These are phyloP conservation scores for Achlya flavicornis DNA, from an alignment of 2,888 invertebrate genomes.

Conservation along the genomic window DNA sequence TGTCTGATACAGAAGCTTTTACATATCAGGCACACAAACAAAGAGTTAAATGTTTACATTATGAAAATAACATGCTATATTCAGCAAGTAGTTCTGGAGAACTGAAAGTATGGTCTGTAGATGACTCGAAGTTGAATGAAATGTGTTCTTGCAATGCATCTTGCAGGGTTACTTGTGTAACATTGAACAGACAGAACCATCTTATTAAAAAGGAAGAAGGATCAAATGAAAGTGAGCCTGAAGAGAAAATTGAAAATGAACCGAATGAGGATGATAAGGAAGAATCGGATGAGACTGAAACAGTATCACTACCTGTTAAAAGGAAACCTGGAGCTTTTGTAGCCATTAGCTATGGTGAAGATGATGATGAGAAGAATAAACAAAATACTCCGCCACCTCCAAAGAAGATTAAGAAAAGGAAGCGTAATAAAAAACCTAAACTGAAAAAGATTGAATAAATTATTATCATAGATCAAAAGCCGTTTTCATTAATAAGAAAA, in stretches of 20 bases:
- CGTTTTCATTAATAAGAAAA: slow-evolving; percentile 43
- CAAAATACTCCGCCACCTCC: slow-evolving; percentile 46
- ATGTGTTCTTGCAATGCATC: slow-evolving; percentile 85
- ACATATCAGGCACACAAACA: slow-evolving; percentile 84
- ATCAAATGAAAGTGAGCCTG: slow-evolving; percentile 38
- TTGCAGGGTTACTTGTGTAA: slow-evolving; percentile 89
- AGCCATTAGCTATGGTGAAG: slow-evolving; percentile 66
- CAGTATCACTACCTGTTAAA: slow-evolving; percentile 42
- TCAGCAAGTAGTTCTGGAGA: slow-evolving; percentile 92
- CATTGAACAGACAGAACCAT: slow-evolving; percentile 80
- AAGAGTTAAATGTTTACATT: slow-evolving; percentile 87
- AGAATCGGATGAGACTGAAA: slow-evolving; percentile 46
- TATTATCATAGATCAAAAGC: slow-evolving; percentile 14
- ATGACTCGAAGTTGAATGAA: slow-evolving; percentile 71
- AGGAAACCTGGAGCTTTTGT: slow-evolving; percentile 74
- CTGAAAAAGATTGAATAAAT: slow-evolving; percentile 44
- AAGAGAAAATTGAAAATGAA: slow-evolving; percentile 34
- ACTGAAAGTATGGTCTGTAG: slow-evolving; percentile 88
- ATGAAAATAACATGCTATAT: slow-evolving; percentile 83
- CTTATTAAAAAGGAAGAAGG: slow-evolving; percentile 70
- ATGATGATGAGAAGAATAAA: slow-evolving; percentile 42
- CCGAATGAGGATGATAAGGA: slow-evolving; percentile 45
- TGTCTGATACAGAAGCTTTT: slow-evolving; percentile 76
- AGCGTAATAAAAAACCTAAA: slow-evolving; percentile 62
- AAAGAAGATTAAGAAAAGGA: slow-evolving; percentile 69